Conservation (phyloP, 2,113 vertebrate genomes). For the Mus pahari region DNA sequence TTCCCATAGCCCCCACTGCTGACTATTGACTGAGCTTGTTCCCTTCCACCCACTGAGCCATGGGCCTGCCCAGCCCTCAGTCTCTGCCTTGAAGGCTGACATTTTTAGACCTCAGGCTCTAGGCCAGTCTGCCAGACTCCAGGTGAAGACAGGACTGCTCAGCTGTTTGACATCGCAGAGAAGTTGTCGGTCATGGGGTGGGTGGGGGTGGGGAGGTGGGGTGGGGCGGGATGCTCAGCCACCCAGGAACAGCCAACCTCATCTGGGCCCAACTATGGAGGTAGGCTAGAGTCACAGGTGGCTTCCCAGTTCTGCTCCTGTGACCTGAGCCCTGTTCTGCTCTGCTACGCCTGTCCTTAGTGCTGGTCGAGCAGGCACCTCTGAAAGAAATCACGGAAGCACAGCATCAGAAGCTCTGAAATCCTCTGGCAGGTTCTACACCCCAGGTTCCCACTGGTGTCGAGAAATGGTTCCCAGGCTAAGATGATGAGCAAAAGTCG, state of each 20-base stretch:
- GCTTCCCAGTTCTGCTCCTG: background rate
- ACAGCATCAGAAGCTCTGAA: background rate
- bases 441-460: background rate
- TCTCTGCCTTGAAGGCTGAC: background rate
- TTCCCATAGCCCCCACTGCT: too few species aligned
- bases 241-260: too few species aligned
- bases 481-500: background rate
- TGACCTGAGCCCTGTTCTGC: background rate
- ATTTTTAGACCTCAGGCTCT: background rate
- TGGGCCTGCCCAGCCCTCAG: background rate
- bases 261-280: background rate
- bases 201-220: too few species aligned
- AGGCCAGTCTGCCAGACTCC: background rate
- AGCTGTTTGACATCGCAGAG: background rate
- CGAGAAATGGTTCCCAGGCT: background rate
- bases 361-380: background rate
- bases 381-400: background rate
- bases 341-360: accelerated
- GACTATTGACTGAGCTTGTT: accelerated
- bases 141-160: background rate
- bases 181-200: background rate
- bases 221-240: too few species aligned
- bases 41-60: background rate
- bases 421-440: background rate
- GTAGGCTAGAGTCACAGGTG: background rate